Base-by-base conservation (phyloP, 2,113 vertebrate genomes). In the Aspidoscelis tigris region DNA sequence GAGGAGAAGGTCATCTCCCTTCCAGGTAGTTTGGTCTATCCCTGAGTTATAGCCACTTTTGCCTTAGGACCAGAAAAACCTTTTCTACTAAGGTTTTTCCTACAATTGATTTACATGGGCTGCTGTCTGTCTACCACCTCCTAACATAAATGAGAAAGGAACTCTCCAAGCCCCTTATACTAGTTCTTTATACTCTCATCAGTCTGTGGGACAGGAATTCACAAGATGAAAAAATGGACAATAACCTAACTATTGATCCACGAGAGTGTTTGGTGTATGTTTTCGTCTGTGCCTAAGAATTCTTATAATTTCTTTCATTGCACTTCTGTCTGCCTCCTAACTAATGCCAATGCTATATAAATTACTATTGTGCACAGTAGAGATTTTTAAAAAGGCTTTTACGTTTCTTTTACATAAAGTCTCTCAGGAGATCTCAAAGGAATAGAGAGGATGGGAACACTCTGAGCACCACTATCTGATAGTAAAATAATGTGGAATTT, bases 401-500 rank as follows among this genome's bases (percentile, higher is more conserved):
- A 18, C 21, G 73, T 43, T 81, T 72, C 80, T 81, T 61, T 9
- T 72, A 81, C 7, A 82, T 69, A 64, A 83, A 81, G 66, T 47
- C 64, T 76, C 10, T 68, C 1, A 72, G 53, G 50, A 4, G 2
- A 76, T 50, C 3, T 55, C 24, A 0, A 83, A 76, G 81, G 79
- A 16, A 24, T 2, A 85, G 81, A 76, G 5, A 6, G 43, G 65
- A 7, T 1, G 39, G 53, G 44, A 12, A 55, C 81, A 82, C 83
- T 47, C 26, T 76, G 14, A 3, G 1, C 70, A 64, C 18, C 7
- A 24, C 44, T 58, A 55, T 0, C 16, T 16, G 1, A 61, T 26
- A 50, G 58, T 26, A 55, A 79, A 87, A 74, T 8, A 64, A n/a
- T 50, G 2, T 3, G 0, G 86, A 50, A 86, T 87, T 33, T 84